phyloP scores from a whole-genome alignment of 1,140 invertebrate species.

The Ectropis grisescens region DNA sequence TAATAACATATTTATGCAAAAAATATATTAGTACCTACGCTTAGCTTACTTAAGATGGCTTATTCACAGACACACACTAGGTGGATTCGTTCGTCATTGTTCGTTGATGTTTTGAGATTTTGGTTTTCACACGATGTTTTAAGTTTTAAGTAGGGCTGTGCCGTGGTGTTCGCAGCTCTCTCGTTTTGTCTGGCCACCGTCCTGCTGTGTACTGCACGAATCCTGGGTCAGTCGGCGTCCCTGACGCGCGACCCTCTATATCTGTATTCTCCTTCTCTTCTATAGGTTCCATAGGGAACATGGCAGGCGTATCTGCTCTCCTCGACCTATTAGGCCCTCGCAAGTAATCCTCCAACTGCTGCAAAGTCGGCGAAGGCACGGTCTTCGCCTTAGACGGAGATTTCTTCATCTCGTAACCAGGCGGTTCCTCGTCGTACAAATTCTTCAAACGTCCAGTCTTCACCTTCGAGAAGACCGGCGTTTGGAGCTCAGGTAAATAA shows the following conservation, averaged over 20 bases:
- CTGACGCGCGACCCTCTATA: slow-evolving; percentile 55
- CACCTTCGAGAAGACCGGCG: slow-evolving; percentile 60
- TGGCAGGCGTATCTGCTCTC: slow-evolving; percentile 52
- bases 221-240: slow-evolving; percentile 76
- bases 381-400: slow-evolving; percentile 46
- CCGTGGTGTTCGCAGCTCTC: slow-evolving; percentile 71
- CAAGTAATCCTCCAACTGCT: slow-evolving; percentile 62
- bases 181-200: slow-evolving; percentile 72
- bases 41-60: slow-evolving; percentile 1
- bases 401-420: slow-evolving; percentile 37
- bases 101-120: too few relatives aligned
- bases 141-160: slow-evolving; percentile 69
- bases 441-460: slow-evolving; percentile 41
- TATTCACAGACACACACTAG: slow-evolving; percentile 7
- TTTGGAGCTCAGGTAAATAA: slow-evolving; percentile 60
- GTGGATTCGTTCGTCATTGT: slow-evolving; percentile 13
- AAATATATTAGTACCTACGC: slow-evolving; percentile 8
- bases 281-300: slow-evolving; percentile 65
- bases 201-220: slow-evolving; percentile 78
- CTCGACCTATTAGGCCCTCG: slow-evolving; percentile 34
- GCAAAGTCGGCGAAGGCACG: slow-evolving; percentile 49
- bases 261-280: slow-evolving; percentile 46
- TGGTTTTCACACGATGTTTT: too few relatives aligned
- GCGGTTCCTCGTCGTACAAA: slow-evolving; percentile 46
- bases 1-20: slow-evolving; percentile 23